Evolutionary conservation across 2,113 vertebrate species (phyloP), one percentile per base, ranked within the genome.

Genomic region (Aegotheles bennettii): DNA sequence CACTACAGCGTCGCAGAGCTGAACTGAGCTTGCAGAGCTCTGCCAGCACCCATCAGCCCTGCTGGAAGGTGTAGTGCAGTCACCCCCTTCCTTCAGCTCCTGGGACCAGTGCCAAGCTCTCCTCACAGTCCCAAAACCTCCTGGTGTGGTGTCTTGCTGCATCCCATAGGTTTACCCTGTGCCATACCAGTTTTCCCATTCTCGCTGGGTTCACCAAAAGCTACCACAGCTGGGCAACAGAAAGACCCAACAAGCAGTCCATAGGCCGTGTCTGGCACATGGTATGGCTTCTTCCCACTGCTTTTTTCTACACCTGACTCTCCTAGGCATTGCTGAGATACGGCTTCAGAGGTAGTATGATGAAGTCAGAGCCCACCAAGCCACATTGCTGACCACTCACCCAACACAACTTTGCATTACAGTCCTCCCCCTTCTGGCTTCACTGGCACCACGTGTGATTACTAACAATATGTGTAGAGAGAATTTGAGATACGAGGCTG

Each of bases 61-160:
- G 1, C 43, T 29, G 43, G 28, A 15, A 65, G 6, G 4, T 63
- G 20, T 10, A 56, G n/a, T n/a, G 28, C 1, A 0, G 21, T 61
- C 17, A 36, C 7, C 3, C 4, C 11, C 11, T 57, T 84, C 11
- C 36, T 33, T 71, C 28, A n/a, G 16, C 16, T 57, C 33, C 63
- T 35, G 29, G 16, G 24, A n/a, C 19, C 11, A 65, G 26, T 5
- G 7, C 10, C 56, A 26, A 70, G 21, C 20, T 86, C 25, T 91
- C 13, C 26, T 28, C 86, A 42, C 16, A 29, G 26, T 29, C 17
- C 28, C 70, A 79, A 36, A 56, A 48, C 16, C 17, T 53, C 23
- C 61, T 51, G 16, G 11, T 4, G 1, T 2, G 9, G 11, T 42
- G 54, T 23, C 7, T 3, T 28, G 9, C 33, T n/a, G n/a, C 38